Base-by-base conservation (phyloP, 2,888 invertebrate species). In the Mechanitis mazaeus region DNA sequence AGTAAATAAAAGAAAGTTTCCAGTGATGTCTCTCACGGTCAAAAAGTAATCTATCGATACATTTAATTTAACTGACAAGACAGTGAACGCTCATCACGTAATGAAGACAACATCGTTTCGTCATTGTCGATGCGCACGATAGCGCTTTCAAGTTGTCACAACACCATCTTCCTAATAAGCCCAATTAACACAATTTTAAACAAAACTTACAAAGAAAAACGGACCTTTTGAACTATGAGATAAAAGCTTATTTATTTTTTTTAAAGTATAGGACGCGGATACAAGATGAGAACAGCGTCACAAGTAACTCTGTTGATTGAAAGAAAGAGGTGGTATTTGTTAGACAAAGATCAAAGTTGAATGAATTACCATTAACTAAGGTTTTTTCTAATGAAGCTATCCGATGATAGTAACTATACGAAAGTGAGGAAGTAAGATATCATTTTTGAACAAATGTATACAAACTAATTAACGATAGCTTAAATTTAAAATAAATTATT, bases 21-120 rank as follows among this genome's bases (percentile, higher is more conserved):
- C 76, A 82, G 79, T 81, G 83, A 77, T 80, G 81, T 86, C 84
- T 87, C 87, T 87, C 87, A 87, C 88, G 87, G 84, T 76, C 83
- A 73, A 78, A 83, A 85, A 42, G 83, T 88, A 89, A 89, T 88
- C 83, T 88, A 89, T 89, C 89, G 88, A 88, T 88, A 87, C 87
- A 87, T 90, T 88, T 89, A 87, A 89, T 87, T 85, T 87, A 87
- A 83, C 89, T 88, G 90, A 89, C 90, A 89, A 86, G 87, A 86
- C 86, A 88, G 86, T 87, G 88, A 87, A 81, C 86, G 88, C 85
- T 88, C 88, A 86, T 89, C 89, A 88, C 86, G 87, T 88, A 88
- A 89, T 89, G 87, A 90, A 89, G 89, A 89, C 89, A 89, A 85
- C 87, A 84, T 86, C 89, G 90, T 90, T 90, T 90, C 90, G 89